These are phyloP conservation scores for Peromyscus attwateri DNA, from an alignment of 2,797 vertebrate species.

Conservation along the genomic window DNA sequence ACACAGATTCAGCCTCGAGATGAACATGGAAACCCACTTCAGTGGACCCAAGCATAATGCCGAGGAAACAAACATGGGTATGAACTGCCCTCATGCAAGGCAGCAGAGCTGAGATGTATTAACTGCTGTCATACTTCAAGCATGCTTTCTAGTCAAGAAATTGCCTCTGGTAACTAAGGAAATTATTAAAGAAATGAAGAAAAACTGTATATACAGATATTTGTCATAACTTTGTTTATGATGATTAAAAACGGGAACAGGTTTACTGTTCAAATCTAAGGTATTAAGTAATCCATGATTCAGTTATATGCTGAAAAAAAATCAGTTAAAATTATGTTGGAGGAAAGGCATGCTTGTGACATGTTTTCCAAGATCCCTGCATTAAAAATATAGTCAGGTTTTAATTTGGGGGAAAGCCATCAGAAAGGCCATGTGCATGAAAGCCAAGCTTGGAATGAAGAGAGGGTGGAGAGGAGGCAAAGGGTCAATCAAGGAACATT, in stretches of 20 bases:
- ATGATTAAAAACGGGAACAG: slow-evolving; percentile 7
- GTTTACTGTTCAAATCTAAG: not conserved
- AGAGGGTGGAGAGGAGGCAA: not conserved
- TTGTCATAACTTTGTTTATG: slow-evolving; percentile 5
- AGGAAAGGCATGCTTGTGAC: not conserved
- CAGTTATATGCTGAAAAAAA: slow-evolving; percentile 40
- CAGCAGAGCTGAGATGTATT: not conserved
- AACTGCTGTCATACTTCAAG: not conserved
- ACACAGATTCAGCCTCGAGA: not conserved
- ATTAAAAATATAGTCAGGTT: not conserved
- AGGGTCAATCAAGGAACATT: not conserved
- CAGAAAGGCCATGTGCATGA: not conserved
- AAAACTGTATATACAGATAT: not conserved
- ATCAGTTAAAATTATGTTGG: slow-evolving; percentile 14
- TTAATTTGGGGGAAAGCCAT: not conserved
- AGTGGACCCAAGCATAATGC: not conserved
- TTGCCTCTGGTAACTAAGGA: slow-evolving; percentile 16
- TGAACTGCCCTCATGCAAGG: not conserved
- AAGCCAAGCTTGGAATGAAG: not conserved
- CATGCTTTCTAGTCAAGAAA: not conserved
- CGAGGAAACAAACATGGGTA: not conserved
- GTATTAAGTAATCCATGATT: slow-evolving; percentile 26
- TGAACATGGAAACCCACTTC: not conserved
- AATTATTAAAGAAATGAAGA: not conserved
- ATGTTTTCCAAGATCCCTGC: not conserved